Evolutionary conservation across 2,888 invertebrate genomes (phyloP), one percentile per base, ranked within the genome.

Genomic region (Amphipyra berbera): DNA sequence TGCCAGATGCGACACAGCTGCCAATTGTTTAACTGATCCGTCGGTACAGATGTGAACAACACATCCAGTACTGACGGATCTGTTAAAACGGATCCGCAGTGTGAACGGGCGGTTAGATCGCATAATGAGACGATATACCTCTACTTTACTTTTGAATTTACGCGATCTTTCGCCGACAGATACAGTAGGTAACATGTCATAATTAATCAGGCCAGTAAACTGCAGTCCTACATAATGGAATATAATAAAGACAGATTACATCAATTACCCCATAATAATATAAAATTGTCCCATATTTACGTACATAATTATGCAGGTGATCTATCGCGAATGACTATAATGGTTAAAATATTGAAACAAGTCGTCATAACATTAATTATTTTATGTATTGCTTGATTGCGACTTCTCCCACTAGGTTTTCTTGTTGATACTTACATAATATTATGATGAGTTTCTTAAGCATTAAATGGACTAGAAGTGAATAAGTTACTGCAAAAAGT

Each of bases 361-460:
- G 53, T 64, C 30, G 53, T 58, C 66, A 71, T 65, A 58, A 58
- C 49, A 65, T 38, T 47, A 54, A 65, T 68, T 47, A 59, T 49
- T 65, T 47, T 9, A 50, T 12, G 6, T 30, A 21, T 21, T 7
- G 48, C 8, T 54, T 14, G 40, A 35, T 48, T 40, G 21, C 21
- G 1, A 21, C 38, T 15, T 14, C 52, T 47, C 47, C 45, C 53
- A 46, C 53, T 14, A 40, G 27, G 27, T 8, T 14, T 13, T 27
- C 7, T 63, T 35, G 57, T 64, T 48, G 48, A 53, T 3, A 21
- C 21, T 21, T 21, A 21, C 3, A 21, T 21, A 21, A 21, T 21
- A 21, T 21, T 21, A 21, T 21, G 21, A 48, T 45, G 9, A 33
- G 13, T 35, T 42, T 42, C 33, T 42, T 67, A 41, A 48, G 13